These are phyloP conservation scores for Drosophila paucipuncta DNA, from an alignment of 2,888 invertebrate species.

Conservation along the genomic window DNA sequence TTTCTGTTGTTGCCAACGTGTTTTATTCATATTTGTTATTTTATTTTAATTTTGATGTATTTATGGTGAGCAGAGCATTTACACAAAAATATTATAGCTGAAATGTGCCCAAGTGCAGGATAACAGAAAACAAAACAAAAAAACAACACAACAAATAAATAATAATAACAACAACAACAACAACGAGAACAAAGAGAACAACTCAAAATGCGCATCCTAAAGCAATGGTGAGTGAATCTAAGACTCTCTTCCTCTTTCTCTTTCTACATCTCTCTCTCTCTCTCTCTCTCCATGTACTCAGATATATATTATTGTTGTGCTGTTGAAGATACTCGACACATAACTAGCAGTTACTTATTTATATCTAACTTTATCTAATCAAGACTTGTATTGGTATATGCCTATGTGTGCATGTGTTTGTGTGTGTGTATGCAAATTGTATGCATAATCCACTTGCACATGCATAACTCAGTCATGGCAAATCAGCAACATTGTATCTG, in stretches of 20 bases:
- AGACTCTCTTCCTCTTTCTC: background rate
- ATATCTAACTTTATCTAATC: background rate
- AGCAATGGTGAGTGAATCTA: constrained; percentile 79
- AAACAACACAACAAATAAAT: constrained; percentile 7
- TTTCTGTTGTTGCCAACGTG: constrained; percentile 4
- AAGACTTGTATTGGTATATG: background rate
- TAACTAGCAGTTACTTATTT: background rate
- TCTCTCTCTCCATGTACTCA: background rate
- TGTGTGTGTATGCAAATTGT: background rate
- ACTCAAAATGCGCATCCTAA: constrained; percentile 81
- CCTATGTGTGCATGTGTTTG: background rate
- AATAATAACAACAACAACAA: constrained; percentile 8
- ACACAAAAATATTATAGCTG: constrained; percentile 20
- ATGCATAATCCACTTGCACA: constrained; percentile 36
- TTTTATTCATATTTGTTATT: constrained; percentile 8
- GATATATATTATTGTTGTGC: background rate
- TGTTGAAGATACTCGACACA: background rate
- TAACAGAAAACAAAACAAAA: constrained; percentile 17
- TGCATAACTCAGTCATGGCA: background rate
- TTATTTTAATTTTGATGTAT: constrained; percentile 12
- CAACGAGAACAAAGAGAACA: constrained; percentile 27
- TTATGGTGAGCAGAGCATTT: constrained; percentile 29
- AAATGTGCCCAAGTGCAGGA: constrained; percentile 41
- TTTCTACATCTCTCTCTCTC: background rate
- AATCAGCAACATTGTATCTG: constrained; percentile 35